Evolutionary conservation across 2,888 invertebrate species (phyloP), one percentile per base, ranked within the genome.

Genomic region (Folsomia manolachei): DNA sequence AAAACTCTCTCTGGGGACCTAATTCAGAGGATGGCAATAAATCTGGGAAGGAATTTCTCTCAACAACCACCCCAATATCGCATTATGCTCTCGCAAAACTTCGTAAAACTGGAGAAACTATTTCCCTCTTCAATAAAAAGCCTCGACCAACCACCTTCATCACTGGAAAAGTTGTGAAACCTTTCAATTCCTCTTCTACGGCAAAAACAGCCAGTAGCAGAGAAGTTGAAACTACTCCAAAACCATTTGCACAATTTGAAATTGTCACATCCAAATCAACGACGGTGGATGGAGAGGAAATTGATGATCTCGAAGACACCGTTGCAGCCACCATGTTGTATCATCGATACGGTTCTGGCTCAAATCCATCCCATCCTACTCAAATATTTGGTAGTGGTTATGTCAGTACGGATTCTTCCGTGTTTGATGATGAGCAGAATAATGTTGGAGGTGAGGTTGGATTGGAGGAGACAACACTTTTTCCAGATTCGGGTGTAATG

Each of bases 381-480:
- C 39, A 39, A 4, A 39, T 39, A 9, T 39, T 39, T 27, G 64
- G n/a, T n/a, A 51, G 56, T 68, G 26, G 25, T 2, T 21, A 21
- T n/a, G 27, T 63, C n/a, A 71, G 67, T 21, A 66, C 66, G 27
- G 24, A 63, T 39, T 27, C 71, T 0, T 23, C 71, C 2, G 73
- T 73, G n/a, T 73, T 75, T 63, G 75, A 75, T 23, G 75, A 75
- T 52, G 75, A 75, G 21, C 64, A 64, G 1, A 75, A 75, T 26
- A 75, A 75, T 27, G 73, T 71, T 25, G 75, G 75, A 18, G 71
- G 71, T 19, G 75, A 73, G 60, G 63, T 70, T 25, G 71, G 64
- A 14, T 69, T 68, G 19, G 67, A 70, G 25, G 60, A 25, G 18
- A 27, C 66, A n/a, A 63, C 70, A 51, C 23, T 63, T 21, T 25